Percentiles rank a stretch among this genome's conserved stretches.
phyloP scores from a whole-genome alignment of 2,888 invertebrate species.

The Eulithis testata region DNA sequence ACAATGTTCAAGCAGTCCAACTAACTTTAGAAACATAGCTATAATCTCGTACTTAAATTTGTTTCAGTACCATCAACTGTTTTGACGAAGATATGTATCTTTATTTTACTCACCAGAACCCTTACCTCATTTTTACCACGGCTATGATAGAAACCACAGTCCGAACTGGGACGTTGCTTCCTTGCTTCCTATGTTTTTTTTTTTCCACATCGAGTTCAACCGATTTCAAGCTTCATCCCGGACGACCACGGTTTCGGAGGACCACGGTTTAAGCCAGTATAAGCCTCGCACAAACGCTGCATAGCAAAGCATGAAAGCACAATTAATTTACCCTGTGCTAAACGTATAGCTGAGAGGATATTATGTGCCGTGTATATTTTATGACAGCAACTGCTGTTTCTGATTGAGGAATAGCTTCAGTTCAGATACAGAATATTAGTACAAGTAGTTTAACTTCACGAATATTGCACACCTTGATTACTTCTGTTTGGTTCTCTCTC shows the following conservation, averaged over 20 bases:
- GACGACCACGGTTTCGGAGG: too few relatives aligned
- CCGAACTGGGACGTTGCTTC: too few relatives aligned
- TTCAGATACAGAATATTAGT: conserved; percentile 26
- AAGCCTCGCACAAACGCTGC: background rate
- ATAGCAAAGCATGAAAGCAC: background rate
- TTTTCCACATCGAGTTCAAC: too few relatives aligned
- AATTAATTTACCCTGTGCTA: background rate
- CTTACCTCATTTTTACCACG: too few relatives aligned
- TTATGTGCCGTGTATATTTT: conserved; percentile 17
- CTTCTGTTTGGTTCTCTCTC: background rate
- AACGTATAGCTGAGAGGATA: background rate
- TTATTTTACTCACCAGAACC: too few relatives aligned
- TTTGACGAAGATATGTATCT: too few relatives aligned
- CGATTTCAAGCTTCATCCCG: too few relatives aligned
- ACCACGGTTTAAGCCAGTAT: too few relatives aligned
- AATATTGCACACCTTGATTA: conserved; percentile 2
- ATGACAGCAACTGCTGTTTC: conserved; percentile 10
- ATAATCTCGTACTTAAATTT: too few relatives aligned
- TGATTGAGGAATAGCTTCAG: conserved; percentile 15
- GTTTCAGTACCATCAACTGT: too few relatives aligned
- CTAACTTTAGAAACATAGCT: background rate
- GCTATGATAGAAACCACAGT: too few relatives aligned
- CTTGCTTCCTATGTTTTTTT: too few relatives aligned
- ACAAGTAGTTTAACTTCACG: conserved; percentile 27
- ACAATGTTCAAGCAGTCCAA: background rate